Base-by-base conservation (phyloP, 2,797 vertebrate genomes). In the Bradypus variegatus region DNA sequence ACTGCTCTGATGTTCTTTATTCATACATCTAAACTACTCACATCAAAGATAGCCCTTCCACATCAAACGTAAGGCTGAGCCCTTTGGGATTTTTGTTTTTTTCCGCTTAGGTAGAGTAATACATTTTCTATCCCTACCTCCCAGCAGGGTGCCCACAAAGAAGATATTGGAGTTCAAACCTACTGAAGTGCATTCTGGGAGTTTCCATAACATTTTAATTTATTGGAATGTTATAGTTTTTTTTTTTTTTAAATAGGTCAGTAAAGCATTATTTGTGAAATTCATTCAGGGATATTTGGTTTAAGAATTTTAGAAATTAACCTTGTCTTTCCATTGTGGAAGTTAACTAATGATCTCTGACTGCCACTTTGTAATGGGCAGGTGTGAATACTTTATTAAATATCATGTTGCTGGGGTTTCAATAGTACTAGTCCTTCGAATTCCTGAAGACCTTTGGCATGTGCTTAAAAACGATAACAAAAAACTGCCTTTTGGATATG, bases 281-380 rank as follows among this genome's bases (percentile, higher is more conserved):
- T 58, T 70, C 50, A 55, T 16, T 50, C 53, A 53, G 15, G 48
- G 48, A 36, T 85, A 14, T 48, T 88, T 87, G 48, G 6, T n/a
- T 86, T 77, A 65, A 90, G 67, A 93, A 77, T 90, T 69, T 93
- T 91, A 45, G 92, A 91, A 23, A 86, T 53, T 45, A 55, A 48
- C n/a, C 53, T 64, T 45, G 6, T 92, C 29, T 92, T 90, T 92
- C 53, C 64, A 70, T 78, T 83, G 72, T 85, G 13, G 53, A 75
- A 80, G 48, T 75, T 92, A 72, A 45, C 31, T 77, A 67, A 85
- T 78, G 18, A 16, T 69, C 48, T 2, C 29, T 11, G 12, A 69
- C 29, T 90, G 31, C n/a, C 55, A 50, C 55, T 90, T 93, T 70
- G 33, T 75, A 81, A 73, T 79, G 23, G 55, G 21, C 25, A 78